Conservation (phyloP, 1,140 invertebrate species). For the Cheumatopsyche charites region DNA sequence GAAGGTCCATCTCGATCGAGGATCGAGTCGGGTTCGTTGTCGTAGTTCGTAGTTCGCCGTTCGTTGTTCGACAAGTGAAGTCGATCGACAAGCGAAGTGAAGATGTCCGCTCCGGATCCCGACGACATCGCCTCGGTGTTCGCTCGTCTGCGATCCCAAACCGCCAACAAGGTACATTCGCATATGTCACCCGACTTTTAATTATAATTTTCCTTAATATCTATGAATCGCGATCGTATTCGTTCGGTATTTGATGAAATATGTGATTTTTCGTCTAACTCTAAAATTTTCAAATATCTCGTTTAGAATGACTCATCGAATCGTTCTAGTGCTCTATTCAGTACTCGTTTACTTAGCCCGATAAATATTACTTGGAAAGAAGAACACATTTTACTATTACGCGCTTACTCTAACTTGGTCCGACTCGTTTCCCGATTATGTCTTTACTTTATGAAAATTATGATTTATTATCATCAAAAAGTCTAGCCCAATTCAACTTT, state of each 20-base stretch:
- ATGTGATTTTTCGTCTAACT: not conserved
- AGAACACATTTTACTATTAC: no score
- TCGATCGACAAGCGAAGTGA: not conserved
- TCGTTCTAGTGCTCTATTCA: not conserved
- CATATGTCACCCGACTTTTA: not conserved
- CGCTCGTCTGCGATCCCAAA: not conserved
- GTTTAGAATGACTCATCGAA: not conserved
- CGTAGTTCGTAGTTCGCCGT: no score
- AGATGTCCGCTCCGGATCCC: not conserved
- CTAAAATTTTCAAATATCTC: not conserved
- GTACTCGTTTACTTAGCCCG: not conserved
- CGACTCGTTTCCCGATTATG: no score
- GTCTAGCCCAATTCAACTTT: no score
- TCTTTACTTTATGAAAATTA: no score
- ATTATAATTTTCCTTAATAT: not conserved
- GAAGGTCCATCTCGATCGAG: no score
- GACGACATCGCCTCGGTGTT: slow-evolving; percentile 17
- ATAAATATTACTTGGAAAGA: not conserved
- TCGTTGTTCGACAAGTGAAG: not conserved
- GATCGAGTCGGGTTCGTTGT: no score
- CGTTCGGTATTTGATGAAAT: not conserved
- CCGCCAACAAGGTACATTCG: slow-evolving; percentile 33
- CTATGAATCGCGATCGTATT: not conserved
- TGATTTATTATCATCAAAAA: no score
- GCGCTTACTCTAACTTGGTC: no score